Evolutionary conservation across 2,797 vertebrate genomes (phyloP).

Genomic region (Toxotes lorentzi): DNA sequence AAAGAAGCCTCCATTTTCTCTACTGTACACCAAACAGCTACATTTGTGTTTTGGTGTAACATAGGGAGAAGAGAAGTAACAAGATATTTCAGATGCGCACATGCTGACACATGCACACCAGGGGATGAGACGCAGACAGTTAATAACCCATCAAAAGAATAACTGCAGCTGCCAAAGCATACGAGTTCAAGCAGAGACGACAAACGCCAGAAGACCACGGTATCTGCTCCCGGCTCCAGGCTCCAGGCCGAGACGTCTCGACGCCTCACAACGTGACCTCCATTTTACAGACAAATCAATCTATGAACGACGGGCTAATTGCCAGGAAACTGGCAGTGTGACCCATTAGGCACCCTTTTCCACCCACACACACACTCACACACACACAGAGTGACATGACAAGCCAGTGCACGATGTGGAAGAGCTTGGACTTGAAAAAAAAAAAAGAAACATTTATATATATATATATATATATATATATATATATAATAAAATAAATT

Average conservation of each 20-base stretch:
- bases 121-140: conserved; percentile 64
- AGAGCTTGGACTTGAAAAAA: conserved; percentile 24
- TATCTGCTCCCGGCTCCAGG: conserved; percentile 45
- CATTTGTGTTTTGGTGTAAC: conserved; percentile 36
- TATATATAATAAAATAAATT: conserved; percentile 16
- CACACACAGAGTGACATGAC: conserved; percentile 55
- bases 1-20: conserved; percentile 11
- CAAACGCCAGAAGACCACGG: conserved; percentile 48
- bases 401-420: conserved; percentile 29
- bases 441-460: not conserved
- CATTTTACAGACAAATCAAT: conserved; percentile 80
- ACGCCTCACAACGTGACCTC: conserved; percentile 71
- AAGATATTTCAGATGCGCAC: conserved; percentile 41
- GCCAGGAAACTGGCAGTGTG: conserved; percentile 70
- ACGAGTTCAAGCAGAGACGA: conserved; percentile 58
- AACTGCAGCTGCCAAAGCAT: conserved; percentile 61
- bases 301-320: conserved; percentile 73
- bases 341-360: conserved; percentile 67
- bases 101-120: conserved; percentile 47
- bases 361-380: conserved; percentile 48
- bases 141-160: conserved; percentile 79
- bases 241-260: conserved; percentile 49
- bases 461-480: not conserved
- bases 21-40: conserved; percentile 26
- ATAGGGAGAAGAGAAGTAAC: conserved; percentile 31